A percentile compares a stretch with the other conserved stretches of the same genome.
phyloP scores from a whole-genome alignment of 2,888 invertebrate species.

The Eupelmus urozonus region DNA sequence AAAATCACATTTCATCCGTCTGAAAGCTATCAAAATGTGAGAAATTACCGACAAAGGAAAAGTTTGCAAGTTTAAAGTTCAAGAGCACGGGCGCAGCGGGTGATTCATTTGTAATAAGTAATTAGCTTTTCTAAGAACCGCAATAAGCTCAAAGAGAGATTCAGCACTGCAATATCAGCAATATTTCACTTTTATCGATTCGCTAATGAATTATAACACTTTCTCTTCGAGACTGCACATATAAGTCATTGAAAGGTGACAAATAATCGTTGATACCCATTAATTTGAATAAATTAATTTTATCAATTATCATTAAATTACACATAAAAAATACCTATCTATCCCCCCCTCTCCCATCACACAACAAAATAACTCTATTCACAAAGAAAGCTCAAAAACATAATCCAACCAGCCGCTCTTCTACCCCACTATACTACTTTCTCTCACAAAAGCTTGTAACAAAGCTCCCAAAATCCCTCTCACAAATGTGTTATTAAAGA shows the following conservation, averaged over 20 bases:
- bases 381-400: too few relatives aligned
- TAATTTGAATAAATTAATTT: too few relatives aligned
- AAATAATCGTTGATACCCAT: background rate
- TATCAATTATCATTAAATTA: too few relatives aligned
- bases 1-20: background rate
- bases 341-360: too few relatives aligned
- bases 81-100: background rate
- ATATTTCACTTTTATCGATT: background rate
- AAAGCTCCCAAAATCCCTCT: too few relatives aligned
- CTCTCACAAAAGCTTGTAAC: too few relatives aligned
- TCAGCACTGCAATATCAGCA: background rate
- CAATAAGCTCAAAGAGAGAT: conserved; percentile 1
- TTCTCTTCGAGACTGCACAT: background rate
- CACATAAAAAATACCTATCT: too few relatives aligned
- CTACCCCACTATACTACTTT: too few relatives aligned
- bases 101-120: background rate
- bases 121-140: conserved; percentile 17
- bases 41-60: background rate
- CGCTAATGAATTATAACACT: conserved; percentile 29
- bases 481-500: conserved; percentile 25
- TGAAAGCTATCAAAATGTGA: background rate
- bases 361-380: background rate
- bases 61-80: conserved; percentile 21
- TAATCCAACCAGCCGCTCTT: too few relatives aligned
- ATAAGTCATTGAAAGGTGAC: background rate